phyloP scores from a whole-genome alignment of 2,797 vertebrate species.

The Lithobates pipiens region DNA sequence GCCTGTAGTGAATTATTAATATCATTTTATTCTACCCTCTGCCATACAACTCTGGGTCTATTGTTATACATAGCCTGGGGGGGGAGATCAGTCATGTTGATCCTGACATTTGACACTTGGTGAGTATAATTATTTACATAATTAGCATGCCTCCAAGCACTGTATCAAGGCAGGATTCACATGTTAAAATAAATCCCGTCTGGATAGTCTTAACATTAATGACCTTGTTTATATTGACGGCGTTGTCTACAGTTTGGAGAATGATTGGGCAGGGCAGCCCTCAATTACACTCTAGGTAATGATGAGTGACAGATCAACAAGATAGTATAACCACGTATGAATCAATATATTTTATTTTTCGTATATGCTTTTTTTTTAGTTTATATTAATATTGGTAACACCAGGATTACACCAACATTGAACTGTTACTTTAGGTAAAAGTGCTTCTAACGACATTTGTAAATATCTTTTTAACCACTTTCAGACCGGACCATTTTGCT shows the following conservation, averaged over 20 bases:
- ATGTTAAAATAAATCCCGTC: slow-evolving; percentile 48
- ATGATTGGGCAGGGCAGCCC: background rate
- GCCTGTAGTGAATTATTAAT: slow-evolving; percentile 53
- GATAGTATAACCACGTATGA: background rate
- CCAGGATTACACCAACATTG: too few species aligned
- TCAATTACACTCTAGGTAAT: background rate
- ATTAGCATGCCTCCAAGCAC: slow-evolving; percentile 54
- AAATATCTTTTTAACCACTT: too few species aligned
- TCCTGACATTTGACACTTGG: slow-evolving; percentile 55
- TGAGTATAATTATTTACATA: slow-evolving; percentile 57
- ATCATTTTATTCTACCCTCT: slow-evolving; percentile 44
- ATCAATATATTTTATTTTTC: background rate
- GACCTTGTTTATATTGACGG: slow-evolving; percentile 31
- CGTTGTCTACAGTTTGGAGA: background rate
- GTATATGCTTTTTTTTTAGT: too few species aligned
- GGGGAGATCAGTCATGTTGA: slow-evolving; percentile 48
- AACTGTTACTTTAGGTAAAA: too few species aligned
- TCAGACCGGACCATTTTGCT: too few species aligned
- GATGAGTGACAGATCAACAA: too few species aligned
- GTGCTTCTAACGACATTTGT: too few species aligned
- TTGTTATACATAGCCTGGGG: slow-evolving; percentile 49
- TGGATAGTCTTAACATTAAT: slow-evolving; percentile 38
- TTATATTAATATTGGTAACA: too few species aligned
- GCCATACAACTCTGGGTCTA: slow-evolving; percentile 21
- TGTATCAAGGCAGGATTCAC: slow-evolving; percentile 31